Evolutionary conservation across 2,113 vertebrate genomes (phyloP), one percentile per base, ranked within the genome.

Genomic region (Otolemur garnettii): DNA sequence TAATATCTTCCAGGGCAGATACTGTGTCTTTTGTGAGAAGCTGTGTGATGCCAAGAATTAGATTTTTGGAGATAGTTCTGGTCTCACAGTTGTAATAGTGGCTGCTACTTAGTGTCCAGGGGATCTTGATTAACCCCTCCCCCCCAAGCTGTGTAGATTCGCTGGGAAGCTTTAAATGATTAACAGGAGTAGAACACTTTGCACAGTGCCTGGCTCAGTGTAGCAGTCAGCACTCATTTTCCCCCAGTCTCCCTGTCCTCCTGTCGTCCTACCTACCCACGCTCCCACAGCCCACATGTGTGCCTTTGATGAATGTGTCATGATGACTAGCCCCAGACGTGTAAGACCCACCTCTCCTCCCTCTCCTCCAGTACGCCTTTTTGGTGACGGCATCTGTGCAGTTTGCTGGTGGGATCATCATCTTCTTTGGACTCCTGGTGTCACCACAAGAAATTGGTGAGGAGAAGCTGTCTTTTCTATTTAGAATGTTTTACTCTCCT

Each of bases 361-460:
- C 95, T 95, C 82, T 45, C 87, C 91, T 97, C 81, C 97, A 99
- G 99, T 99, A 99, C 24, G 99, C 99, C 96, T 99, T 99, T 98
- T 98, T 99, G 98, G 99, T 99, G 98, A 99, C 99, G 0, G 99
- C 99, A 0, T 99, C 99, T 7, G 99, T 99, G 91, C 99, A 99
- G 99, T 99, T 99, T 98, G 99, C 99, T 38, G 99, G 99, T 30
- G 99, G 99, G 74, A 96, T 99, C n/a, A 60, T 99, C 42, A 99
- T 99, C 90, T 99, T 99, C 98, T 99, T 99, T 5, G 99, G 99
- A 69, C 99, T 99, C 28, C 98, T 99, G 92, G 99, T 99, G 0
- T 99, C 99, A 1, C 99, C 99, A 0, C 99, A 99, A 96, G 99
- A 99, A 99, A 98, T 99, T 33, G 99, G 99, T 99, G 98, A 99